Base-by-base conservation (phyloP, 2,888 invertebrate species). In the Trypoxylon attenuatum region DNA sequence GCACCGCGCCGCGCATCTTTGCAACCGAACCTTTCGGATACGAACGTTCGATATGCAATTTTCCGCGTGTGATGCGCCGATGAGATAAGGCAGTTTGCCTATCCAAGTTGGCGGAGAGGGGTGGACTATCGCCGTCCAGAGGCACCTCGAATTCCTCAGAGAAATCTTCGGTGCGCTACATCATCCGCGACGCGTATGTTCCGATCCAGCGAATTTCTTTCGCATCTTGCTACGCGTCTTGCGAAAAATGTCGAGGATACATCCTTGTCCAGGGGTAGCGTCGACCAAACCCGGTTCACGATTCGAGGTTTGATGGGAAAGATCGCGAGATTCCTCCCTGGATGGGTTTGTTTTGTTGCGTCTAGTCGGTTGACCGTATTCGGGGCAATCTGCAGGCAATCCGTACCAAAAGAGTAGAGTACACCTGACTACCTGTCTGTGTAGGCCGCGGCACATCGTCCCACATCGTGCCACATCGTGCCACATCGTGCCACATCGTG, bases 101-200 rank as follows among this genome's bases (percentile, higher is more conserved):
- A 54, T 65, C 72, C 66, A 64, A 63, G 76, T 78, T 74, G 76
- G 71, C 64, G 71, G 73, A 67, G 64, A 70, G 77, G 65, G 55
- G 69, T 66, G 60, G 67, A n/a, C n/a, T n/a, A n/a, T n/a, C n/a
- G n/a, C 1, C 33, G 2, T n/a, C 1, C 27, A 27, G 8, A 27
- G 6, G 10, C 65, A 58, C 59, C 46, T 57, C 61, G 71, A 84
- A 85, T 83, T 82, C 86, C 85, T 85, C 76, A 76, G 86, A 86
- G 86, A 86, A 86, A 86, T 86, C 85, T 86, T 83, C 82, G 64
- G 64, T 71, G 81, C 80, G 71, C 81, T 84, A 82, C 82, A 86
- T 85, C 86, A 83, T 79, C 78, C 62, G 8, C n/a, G 13, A 33
- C 13, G 3, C 33, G 13, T 8, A 49, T 52, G 56, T 69, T 43